Evolutionary conservation across 1,140 invertebrate genomes (phyloP), one percentile per base, ranked within the genome.

Genomic region (Stenopsyche tienmushanensis): DNA sequence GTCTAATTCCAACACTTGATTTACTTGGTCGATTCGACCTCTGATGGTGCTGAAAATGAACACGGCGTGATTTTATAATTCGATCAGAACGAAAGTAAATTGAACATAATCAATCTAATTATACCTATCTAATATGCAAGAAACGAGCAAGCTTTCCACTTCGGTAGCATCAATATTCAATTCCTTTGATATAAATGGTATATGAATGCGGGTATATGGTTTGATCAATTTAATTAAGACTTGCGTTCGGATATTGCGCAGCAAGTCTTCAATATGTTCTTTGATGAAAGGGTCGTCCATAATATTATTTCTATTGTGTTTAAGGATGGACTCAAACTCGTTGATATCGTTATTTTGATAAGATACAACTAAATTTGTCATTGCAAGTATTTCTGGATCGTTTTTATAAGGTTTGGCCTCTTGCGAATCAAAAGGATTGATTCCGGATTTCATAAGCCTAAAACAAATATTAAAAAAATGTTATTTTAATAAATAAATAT

Each of bases 361-460:
- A 17, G 97, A 94, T 76, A 92, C 93, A 13, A 99, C 97, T 72
- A 99, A 83, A 81, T 99, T 98, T 5, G 97, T 99, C 96, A 99
- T 99, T 1, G 97, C 97, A 60, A 99, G 81, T 73, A 99, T 99
- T 83, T 99, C 97, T 3, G 96, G 94, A 82, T 99, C 97, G 79
- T 99, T 99, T 81, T 98, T 98, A 74, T 99, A 99, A 0, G 98
- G 96, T 77, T 99, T 99, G 0, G 97, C 97, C 85, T 99, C 98
- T 86, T 99, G 97, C 1, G 96, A 98, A 82, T 99, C 97, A 80
- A 99, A 99, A 3, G 98, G 98, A 83, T 99, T 99, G 62, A 99
- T 99, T 18, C 94, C 96, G n/a, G 97, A 98, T 78, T 97, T 97
- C 95, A 97, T 97, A 60, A 97, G 83, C 93, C 93, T 96, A 72